These are phyloP conservation scores for Ramphastos sulfuratus DNA, from an alignment of 2,113 vertebrate genomes.

Conservation along the genomic window DNA sequence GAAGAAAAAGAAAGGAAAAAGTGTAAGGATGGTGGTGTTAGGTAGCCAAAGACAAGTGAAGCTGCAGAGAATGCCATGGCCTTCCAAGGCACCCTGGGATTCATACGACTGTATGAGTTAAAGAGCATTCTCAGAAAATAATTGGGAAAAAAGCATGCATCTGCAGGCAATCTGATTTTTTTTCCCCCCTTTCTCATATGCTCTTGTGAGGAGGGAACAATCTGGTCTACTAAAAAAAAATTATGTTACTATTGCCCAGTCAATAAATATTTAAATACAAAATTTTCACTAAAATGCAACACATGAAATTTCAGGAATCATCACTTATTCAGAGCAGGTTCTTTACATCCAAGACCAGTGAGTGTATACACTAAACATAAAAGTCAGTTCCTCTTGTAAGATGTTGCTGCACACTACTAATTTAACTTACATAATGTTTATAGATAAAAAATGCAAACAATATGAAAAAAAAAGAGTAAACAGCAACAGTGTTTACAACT, in stretches of 20 bases:
- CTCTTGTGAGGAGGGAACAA: neutral
- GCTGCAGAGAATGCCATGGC: neutral
- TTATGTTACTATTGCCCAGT: neutral
- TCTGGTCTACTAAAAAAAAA: neutral
- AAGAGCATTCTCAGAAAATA: neutral
- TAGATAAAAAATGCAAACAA: neutral
- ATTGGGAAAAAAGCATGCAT: neutral
- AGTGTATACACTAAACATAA: neutral
- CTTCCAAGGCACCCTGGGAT: neutral
- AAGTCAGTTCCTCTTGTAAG: neutral
- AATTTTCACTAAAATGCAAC: neutral
- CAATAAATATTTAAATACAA: neutral
- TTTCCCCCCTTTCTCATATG: neutral
- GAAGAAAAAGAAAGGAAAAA: neutral
- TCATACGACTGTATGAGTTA: neutral
- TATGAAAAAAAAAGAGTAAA: neutral
- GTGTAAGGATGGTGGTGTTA: accelerated
- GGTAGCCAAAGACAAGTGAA: neutral
- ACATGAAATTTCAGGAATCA: neutral
- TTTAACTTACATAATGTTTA: neutral
- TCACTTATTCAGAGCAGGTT: neutral
- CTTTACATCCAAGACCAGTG: neutral
- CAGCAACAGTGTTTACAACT: neutral
- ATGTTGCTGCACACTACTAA: neutral
- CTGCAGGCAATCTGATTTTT: neutral